Evolutionary conservation across 1,140 invertebrate genomes (phyloP).

Genomic region (Elymnias hypermnestra): DNA sequence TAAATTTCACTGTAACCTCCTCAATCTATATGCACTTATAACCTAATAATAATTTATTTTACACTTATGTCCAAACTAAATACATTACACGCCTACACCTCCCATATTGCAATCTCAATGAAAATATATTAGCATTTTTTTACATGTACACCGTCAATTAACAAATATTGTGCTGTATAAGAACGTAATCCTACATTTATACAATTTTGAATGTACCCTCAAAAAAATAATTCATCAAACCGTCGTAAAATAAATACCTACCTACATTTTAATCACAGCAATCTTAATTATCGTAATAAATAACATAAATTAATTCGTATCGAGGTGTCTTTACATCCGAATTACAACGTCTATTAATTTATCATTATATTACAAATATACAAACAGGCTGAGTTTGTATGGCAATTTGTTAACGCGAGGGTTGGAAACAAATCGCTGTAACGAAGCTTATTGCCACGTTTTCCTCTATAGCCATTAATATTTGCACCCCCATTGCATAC

Average conservation of each 20-base stretch:
- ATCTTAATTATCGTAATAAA: slow-evolving; percentile 60
- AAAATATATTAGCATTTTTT: slow-evolving; percentile 53
- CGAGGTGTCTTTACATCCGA: slow-evolving; percentile 42
- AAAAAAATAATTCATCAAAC: slow-evolving; percentile 31
- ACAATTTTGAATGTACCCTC: slow-evolving; percentile 28
- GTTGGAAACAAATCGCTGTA: slow-evolving; percentile 61
- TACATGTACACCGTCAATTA: slow-evolving; percentile 13
- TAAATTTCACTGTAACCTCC: slow-evolving; percentile 71
- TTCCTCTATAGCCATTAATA: slow-evolving; percentile 62
- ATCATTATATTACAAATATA: slow-evolving; percentile 62
- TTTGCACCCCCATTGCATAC: slow-evolving; percentile 64
- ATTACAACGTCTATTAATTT: slow-evolving; percentile 57
- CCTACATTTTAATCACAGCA: slow-evolving; percentile 69
- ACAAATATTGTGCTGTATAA: slow-evolving; percentile 22
- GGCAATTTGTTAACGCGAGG: slow-evolving; percentile 47
- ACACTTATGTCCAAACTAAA: slow-evolving; percentile 57
- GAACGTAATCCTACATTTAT: slow-evolving; percentile 17
- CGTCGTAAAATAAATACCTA: slow-evolving; percentile 38
- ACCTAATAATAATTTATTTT: slow-evolving; percentile 71
- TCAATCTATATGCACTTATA: slow-evolving; percentile 70
- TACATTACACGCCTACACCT: slow-evolving; percentile 49
- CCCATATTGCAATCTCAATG: slow-evolving; percentile 64
- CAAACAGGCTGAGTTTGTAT: slow-evolving; percentile 56
- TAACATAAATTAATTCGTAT: slow-evolving; percentile 68
- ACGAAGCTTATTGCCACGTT: slow-evolving; percentile 63